Evolutionary conservation across 2,888 invertebrate species (phyloP), one percentile per base, ranked within the genome.

Genomic region (Macrophya alboannulata): DNA sequence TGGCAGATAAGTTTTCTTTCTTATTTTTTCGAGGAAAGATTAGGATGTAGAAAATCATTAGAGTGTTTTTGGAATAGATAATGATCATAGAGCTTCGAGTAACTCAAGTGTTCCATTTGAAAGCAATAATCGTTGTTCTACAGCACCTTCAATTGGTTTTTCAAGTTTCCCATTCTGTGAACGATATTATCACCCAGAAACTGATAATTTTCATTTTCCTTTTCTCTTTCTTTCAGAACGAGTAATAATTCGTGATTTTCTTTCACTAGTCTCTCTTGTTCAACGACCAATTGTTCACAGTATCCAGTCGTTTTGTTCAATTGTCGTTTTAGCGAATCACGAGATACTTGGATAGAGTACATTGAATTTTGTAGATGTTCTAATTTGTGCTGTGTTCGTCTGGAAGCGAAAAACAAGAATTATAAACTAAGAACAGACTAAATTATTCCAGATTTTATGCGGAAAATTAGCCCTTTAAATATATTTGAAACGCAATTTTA

Each of bases 251-350:
- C 90, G 10, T 92, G 90, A 48, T 89, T 91, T 85, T 93, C 95
- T 5, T 92, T 91, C 68, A 94, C 88, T n/a, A 95, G 91, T 65
- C 93, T 92, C 89, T 95, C 95, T 85, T 95, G 95, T 87, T 95
- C 95, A 10, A 90, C 89, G 1, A 95, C 94, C 85, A 95, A 92
- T 87, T 95, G 94, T 88, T 94, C 94, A 68, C 95, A 95, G 90
- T 95, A 95, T 65, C 91, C 91, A 91, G 95, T 95, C 0, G 94
- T 94, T 89, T 95, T 95, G 86, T 93, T 94, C 55, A 95, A 90
- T 88, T 95, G 95, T 86, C 94, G 94, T 84, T 94, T 94, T 74
- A 94, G 94, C 9, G 95, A 94, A 86, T 94, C 94, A 68, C 94
- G 92, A 1, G 95, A 95, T 65, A 94, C 90, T 90, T 95, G 94